phyloP scores from a whole-genome alignment of 2,113 vertebrate species.

The Macquaria ambigua region DNA sequence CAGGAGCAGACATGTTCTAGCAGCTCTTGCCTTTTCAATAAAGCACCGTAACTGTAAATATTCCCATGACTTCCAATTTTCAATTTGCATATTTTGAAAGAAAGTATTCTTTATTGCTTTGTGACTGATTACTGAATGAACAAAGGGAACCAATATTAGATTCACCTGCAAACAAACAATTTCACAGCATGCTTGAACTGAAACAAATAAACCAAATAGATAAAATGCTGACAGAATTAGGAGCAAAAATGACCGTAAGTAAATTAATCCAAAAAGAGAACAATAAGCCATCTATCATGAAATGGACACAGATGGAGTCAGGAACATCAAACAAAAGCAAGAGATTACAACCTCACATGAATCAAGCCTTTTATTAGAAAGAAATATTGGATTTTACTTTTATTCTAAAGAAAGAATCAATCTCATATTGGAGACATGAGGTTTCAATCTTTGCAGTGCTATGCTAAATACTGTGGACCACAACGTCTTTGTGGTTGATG shows the following conservation, averaged over 20 bases:
- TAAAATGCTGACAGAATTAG: background rate
- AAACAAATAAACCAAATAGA: background rate
- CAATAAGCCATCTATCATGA: background rate
- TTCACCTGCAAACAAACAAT: background rate
- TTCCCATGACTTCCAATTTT: background rate
- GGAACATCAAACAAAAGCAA: background rate
- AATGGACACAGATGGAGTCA: background rate
- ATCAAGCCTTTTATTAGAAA: slow-evolving; percentile 1
- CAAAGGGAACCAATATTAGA: background rate
- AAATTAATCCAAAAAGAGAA: background rate
- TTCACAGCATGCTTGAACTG: background rate
- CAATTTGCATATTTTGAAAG: slow-evolving; percentile 13
- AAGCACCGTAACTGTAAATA: slow-evolving; percentile 14
- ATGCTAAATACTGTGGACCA: slow-evolving; percentile 28
- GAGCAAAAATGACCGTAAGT: background rate
- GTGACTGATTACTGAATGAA: slow-evolving; percentile 5
- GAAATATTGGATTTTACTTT: slow-evolving; percentile 22
- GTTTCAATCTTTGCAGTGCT: slow-evolving; percentile 56
- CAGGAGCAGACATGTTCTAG: slow-evolving; percentile 30
- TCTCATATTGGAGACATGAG: slow-evolving; percentile 59
- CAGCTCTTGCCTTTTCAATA: slow-evolving; percentile 22
- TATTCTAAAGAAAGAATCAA: background rate
- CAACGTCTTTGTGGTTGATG: slow-evolving; percentile 58
- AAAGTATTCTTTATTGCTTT: slow-evolving; percentile 10
- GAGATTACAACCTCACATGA: background rate